These are phyloP conservation scores for Perodicticus potto DNA, from an alignment of 2,797 vertebrate genomes.

Conservation along the genomic window DNA sequence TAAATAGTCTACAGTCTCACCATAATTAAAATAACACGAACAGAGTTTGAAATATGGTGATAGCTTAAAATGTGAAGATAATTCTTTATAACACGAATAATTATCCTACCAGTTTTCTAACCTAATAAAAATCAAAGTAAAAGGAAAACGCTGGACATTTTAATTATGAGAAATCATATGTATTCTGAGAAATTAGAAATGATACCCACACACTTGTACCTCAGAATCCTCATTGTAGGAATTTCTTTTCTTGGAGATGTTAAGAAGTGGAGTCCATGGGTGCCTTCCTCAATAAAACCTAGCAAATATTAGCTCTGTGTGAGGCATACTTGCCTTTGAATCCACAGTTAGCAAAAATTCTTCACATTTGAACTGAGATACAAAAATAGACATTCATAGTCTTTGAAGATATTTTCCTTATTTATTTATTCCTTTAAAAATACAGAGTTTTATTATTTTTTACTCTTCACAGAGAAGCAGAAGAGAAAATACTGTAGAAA, in stretches of 20 bases:
- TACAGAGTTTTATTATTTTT: neutral
- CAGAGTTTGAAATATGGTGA: conserved; percentile 70
- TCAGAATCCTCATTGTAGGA: neutral
- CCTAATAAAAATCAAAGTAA: conserved; percentile 76
- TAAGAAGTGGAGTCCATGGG: neutral
- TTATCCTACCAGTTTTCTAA: conserved; percentile 70
- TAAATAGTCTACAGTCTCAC: conserved; percentile 63
- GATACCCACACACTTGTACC: neutral
- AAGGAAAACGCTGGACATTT: conserved; percentile 69
- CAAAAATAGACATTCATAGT: neutral
- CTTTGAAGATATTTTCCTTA: neutral
- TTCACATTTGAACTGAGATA: neutral
- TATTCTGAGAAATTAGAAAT: conserved; percentile 58
- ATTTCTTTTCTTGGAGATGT: neutral
- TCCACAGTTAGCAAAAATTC: neutral
- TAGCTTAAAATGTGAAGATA: conserved; percentile 73
- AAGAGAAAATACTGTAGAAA: neutral
- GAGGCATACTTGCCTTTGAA: neutral
- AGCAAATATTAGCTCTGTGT: neutral
- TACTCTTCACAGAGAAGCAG: neutral
- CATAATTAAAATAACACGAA: conserved; percentile 70
- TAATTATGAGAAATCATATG: conserved; percentile 61
- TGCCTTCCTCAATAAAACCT: neutral
- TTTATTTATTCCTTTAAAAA: neutral
- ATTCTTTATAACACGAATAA: conserved; percentile 72